Evolutionary conservation across 2,113 vertebrate species (phyloP).

Genomic region (Pachyramphus minor): DNA sequence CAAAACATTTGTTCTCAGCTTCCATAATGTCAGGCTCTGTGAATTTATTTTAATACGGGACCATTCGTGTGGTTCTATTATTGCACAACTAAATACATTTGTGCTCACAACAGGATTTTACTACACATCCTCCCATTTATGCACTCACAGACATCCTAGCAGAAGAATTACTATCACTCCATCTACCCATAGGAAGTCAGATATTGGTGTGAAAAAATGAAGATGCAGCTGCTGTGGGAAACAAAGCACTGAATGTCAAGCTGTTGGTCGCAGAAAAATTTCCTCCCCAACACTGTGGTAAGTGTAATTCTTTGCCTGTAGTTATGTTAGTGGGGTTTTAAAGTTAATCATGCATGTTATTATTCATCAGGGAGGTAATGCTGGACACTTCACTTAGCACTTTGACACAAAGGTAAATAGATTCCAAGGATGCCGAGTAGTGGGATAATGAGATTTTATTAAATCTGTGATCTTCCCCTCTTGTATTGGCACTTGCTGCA

Average conservation of each 20-base stretch:
- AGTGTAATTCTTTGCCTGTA: neutral
- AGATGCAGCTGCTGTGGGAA: neutral
- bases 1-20: conserved; percentile 56
- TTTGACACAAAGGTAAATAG: conserved; percentile 7
- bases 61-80: neutral
- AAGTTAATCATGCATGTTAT: neutral
- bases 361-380: neutral
- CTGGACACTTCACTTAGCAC: neutral
- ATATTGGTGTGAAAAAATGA: neutral
- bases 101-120: neutral
- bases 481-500: neutral
- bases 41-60: conserved; percentile 38
- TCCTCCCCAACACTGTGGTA: neutral
- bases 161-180: neutral
- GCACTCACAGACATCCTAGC: neutral
- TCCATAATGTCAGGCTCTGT: conserved; percentile 24
- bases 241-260: neutral
- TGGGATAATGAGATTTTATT: conserved; percentile 9
- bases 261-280: neutral
- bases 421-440: neutral
- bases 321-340: neutral
- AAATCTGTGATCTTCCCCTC: neutral
- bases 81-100: neutral
- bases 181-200: neutral
- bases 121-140: neutral